These are phyloP conservation scores for Stomatorhinus walkeri DNA, from an alignment of 2,797 vertebrate genomes.

Conservation along the genomic window DNA sequence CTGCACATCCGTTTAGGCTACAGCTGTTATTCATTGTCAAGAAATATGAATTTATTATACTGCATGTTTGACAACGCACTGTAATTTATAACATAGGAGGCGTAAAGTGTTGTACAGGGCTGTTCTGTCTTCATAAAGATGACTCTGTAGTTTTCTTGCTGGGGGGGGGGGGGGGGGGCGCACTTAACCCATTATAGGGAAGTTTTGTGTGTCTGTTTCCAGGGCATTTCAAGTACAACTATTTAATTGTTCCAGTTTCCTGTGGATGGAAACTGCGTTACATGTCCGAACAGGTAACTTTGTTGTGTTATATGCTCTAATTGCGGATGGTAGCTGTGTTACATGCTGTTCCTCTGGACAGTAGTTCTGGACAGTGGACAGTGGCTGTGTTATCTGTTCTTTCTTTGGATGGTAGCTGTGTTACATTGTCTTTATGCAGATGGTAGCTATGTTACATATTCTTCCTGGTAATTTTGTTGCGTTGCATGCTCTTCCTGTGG, in stretches of 20 bases:
- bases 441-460: neutral
- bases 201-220: neutral
- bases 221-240: neutral
- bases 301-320: neutral
- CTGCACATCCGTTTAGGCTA: neutral
- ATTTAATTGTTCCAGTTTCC: conserved; percentile 2
- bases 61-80: conserved; percentile 1
- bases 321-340: neutral
- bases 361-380: neutral
- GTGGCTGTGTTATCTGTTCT: neutral
- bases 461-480: neutral
- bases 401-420: neutral
- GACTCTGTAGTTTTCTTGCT: neutral
- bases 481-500: neutral
- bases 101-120: neutral
- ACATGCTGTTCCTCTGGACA: neutral
- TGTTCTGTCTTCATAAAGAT: neutral
- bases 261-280: neutral
- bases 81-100: neutral
- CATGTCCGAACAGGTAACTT: neutral
- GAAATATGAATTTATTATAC: neutral
- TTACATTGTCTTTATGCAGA: neutral
- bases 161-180: too few species aligned
- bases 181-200: neutral
- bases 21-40: conserved; percentile 5